phyloP scores from a whole-genome alignment of 2,113 vertebrate species.

The Sprattus sprattus region DNA sequence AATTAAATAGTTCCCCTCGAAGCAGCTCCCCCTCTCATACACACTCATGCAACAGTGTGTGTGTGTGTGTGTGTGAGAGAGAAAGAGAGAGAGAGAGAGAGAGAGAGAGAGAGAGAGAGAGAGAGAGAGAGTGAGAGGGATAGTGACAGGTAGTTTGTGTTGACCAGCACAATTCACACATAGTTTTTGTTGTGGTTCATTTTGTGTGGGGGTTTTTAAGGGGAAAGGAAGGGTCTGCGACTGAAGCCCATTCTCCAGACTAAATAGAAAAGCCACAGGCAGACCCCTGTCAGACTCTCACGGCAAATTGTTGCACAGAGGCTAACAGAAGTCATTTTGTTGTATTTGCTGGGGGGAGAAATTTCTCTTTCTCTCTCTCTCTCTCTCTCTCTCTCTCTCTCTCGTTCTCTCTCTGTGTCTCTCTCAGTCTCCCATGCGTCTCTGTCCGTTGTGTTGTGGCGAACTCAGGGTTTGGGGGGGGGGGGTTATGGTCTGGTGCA shows the following conservation, averaged over 20 bases:
- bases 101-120: no score
- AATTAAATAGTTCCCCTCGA: conserved; percentile 45
- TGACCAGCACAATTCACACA: background rate
- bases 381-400: conserved; percentile 8
- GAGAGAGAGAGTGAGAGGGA: background rate
- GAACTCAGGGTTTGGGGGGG: background rate
- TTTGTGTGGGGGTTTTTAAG: background rate
- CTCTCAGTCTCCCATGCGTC: conserved; percentile 31
- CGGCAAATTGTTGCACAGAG: conserved; percentile 46
- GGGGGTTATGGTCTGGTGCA: conserved; percentile 48
- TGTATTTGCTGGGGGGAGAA: conserved; percentile 50
- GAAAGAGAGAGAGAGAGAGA: no score
- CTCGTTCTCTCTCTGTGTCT: conserved; percentile 15
- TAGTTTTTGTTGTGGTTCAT: background rate
- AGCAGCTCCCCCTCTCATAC: background rate
- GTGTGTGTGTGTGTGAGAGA: conserved; percentile 32
- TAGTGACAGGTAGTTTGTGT: background rate
- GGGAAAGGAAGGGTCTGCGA: background rate
- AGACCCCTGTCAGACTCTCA: conserved; percentile 40
- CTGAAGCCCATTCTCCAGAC: background rate
- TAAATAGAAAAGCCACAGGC: conserved; percentile 1
- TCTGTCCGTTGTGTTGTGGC: background rate
- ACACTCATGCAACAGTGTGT: conserved; percentile 39
- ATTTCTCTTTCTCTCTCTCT: background rate
- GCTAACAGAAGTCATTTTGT: conserved; percentile 59